Evolutionary conservation across 2,113 vertebrate genomes (phyloP), one percentile per base, ranked within the genome.

Genomic region (Thunnus thynnus): DNA sequence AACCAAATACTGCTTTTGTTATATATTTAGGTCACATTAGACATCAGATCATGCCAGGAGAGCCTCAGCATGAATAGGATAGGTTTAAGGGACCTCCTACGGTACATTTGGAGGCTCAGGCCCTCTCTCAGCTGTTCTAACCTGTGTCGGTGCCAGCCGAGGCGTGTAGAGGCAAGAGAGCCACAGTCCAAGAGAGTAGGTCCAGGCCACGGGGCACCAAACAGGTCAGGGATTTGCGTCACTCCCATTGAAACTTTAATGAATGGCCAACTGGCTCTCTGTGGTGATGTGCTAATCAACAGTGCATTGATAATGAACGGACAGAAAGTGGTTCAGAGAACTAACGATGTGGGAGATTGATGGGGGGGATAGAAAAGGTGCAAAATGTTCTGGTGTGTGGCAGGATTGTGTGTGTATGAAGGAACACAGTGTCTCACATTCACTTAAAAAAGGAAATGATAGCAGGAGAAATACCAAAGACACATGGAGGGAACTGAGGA

Each of bases 181-280:
- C 69, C 41, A n/a, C 62, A 6, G 83, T 80, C 61, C 75, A 85
- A 66, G 73, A 81, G 84, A 84, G 72, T 80, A 64, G 74, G 76
- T 56, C 81, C 71, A 25, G 80, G 83, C 74, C 89, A 66, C 36
- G 11, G 85, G 68, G 20, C 67, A 79, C 30, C 64, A 18, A 80
- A 63, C 48, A 69, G 85, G 89, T 86, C 86, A 82, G 56, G 67
- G 76, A 91, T 89, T 88, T 93, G 83, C 91, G 91, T 93, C 92
- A 92, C 63, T 80, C 76, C 78, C 44, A 85, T 93, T 92, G 85
- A 91, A 89, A 85, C 51, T 30, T 44, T 82, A 69, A 88, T 92
- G 90, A 92, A 92, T 83, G 72, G 72, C 78, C 72, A 30, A 30
- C 32, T 63, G 54, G 78, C 78, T 91, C 84, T 83, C 70, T 50